Evolutionary conservation across 2,888 invertebrate species (phyloP).

Genomic region (Himalopsyche tibetana): DNA sequence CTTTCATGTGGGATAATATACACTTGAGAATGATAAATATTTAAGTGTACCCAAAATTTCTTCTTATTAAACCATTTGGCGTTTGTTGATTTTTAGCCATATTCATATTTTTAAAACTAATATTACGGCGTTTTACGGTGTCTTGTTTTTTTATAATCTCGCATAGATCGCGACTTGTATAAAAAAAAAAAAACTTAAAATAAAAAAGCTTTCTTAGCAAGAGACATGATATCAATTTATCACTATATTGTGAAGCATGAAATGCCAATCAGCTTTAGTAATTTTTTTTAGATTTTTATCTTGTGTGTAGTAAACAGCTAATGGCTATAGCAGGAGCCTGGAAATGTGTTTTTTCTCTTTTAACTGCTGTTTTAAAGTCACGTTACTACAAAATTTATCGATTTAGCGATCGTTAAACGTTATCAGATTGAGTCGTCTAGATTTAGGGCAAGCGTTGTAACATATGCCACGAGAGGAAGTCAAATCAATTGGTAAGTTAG

Average conservation of each 20-base stretch:
- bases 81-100: no score
- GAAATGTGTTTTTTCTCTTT: neutral
- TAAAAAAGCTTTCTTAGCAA: no score
- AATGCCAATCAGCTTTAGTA: slow-evolving; percentile 11
- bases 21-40: no score
- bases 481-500: no score
- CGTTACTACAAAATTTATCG: slow-evolving; percentile 12
- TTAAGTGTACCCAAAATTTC: no score
- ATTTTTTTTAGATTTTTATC: neutral
- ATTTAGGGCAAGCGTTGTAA: neutral
- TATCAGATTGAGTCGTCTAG: slow-evolving; percentile 3
- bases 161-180: no score
- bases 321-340: neutral
- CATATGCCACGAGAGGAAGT: neutral
- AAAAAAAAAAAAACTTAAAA: no score
- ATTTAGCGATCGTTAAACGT: slow-evolving; percentile 15
- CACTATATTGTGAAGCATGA: neutral
- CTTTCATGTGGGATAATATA: no score
- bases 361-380: slow-evolving; percentile 5
- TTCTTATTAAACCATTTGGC: no score
- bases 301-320: neutral
- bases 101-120: no score
- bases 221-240: neutral
- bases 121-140: no score
- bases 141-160: no score